phyloP scores from a whole-genome alignment of 30 jellyfish, hydroid and myxozoan species.

The Hydractinia symbiolongicarpus region DNA sequence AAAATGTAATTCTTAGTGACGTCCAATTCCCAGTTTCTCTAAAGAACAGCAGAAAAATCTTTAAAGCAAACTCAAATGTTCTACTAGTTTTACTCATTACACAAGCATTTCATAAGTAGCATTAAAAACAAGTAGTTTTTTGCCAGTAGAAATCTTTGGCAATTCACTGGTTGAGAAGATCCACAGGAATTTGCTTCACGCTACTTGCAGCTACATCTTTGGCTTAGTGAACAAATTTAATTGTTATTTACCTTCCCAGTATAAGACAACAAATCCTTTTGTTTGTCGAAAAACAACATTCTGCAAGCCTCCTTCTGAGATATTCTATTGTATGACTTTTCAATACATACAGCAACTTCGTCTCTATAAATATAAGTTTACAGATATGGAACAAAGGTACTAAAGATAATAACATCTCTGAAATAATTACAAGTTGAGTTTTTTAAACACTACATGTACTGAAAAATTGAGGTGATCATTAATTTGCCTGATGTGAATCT shows the following conservation, averaged over 20 bases:
- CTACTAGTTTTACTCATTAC: not conserved
- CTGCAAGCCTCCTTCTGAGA: constrained; percentile 85
- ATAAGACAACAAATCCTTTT: constrained; percentile 42
- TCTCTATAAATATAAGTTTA: constrained; percentile 40
- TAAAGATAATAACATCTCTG: not conserved
- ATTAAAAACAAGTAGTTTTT: no score
- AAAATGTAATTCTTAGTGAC: constrained; percentile 41
- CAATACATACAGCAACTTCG: constrained; percentile 97
- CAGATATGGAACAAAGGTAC: not conserved
- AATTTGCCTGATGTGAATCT: not conserved
- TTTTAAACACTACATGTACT: not conserved
- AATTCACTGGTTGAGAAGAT: no score
- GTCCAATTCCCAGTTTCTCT: constrained; percentile 84
- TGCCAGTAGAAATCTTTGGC: no score
- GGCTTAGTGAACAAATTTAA: not conserved
- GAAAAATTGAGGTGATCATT: not conserved
- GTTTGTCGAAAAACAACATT: constrained; percentile 82
- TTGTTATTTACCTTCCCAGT: constrained; percentile 19
- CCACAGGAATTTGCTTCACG: no score
- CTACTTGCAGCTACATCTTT: no score
- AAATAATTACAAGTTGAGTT: not conserved
- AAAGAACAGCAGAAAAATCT: not conserved
- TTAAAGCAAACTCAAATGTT: not conserved
- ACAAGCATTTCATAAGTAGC: not conserved
- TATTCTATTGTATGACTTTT: constrained; percentile 70